Evolutionary conservation across 2,113 vertebrate genomes (phyloP), one percentile per base, ranked within the genome.

Genomic region (Sapajus apella): DNA sequence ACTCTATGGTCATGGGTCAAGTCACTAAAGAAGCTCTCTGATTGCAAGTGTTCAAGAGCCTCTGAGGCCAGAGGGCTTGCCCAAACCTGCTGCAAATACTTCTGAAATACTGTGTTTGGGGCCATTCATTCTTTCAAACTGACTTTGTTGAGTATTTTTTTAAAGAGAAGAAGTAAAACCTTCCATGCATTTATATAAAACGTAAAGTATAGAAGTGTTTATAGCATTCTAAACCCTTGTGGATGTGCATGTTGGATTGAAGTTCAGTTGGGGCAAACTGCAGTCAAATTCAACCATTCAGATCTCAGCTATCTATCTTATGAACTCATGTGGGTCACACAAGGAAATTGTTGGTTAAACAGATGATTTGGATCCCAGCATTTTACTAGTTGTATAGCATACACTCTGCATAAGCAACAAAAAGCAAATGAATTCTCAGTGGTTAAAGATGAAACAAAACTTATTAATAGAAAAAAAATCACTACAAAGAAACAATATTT

Each of bases 151-250:
- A 83, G 13, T n/a, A 87, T 50, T 96, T 90, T 94, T 16, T 95
- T 89, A 47, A 32, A 14, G 14, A 72, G 55, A 90, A 66, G 35
- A 96, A 94, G 95, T 76, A 87, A 94, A 96, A 92, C 45, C 2
- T 4, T 91, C 17, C 64, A 72, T 85, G 45, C 14, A 90, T 55
- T 90, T 90, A 55, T 18, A 73, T 82, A 95, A 95, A 95, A 88
- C 66, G 2, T 73, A 83, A 96, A 73, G 68, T 83, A 4, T 30
- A 80, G 79, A 87, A 30, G 17, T 6, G 6, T 52, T 96, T 81
- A 84, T 8, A 79, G 50, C 45, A 68, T 82, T 35, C 25, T 10
- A 56, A 70, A 72, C 40, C 10, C 56, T 80, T 90, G 61, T 61
- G 50, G 90, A 84, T 75, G 40, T 73, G 17, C 47, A 84, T 52